A percentile compares a stretch with the other conserved stretches of the same genome.
These are phyloP conservation scores for Chaetops frenatus DNA, from an alignment of 2,113 vertebrate genomes.

Conservation along the genomic window DNA sequence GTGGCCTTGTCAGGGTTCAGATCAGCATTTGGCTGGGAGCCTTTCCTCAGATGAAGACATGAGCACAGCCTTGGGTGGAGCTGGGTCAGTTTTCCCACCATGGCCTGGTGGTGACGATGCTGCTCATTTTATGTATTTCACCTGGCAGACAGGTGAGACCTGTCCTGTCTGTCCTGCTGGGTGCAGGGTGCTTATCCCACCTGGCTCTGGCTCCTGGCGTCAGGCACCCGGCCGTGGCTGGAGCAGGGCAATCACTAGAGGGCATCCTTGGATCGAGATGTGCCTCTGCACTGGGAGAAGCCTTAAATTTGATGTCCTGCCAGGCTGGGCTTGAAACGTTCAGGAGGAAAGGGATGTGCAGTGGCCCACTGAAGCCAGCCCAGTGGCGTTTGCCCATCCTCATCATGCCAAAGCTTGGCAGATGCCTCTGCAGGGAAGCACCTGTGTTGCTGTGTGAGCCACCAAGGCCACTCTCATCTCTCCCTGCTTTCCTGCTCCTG, in stretches of 20 bases:
- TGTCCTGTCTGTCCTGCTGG: neutral
- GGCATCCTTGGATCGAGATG: slow-evolving; percentile 33
- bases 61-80: fast-evolving
- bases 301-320: neutral
- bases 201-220: fast-evolving
- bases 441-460: fast-evolving
- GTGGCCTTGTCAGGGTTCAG: neutral
- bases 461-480: fast-evolving
- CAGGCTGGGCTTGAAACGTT: neutral
- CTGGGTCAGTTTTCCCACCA: neutral
- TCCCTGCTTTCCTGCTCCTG: neutral
- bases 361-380: neutral
- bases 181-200: neutral
- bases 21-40: neutral
- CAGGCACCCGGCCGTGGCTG: fast-evolving
- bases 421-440: neutral
- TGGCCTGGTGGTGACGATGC: neutral
- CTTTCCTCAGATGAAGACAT: neutral
- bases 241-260: slow-evolving; percentile 55
- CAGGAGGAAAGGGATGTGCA: fast-evolving
- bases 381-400: neutral
- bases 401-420: fast-evolving
- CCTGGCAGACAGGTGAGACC: neutral
- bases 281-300: neutral
- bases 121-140: neutral